Conservation (phyloP, 1,140 invertebrate genomes). For the Cheumatopsyche charites region DNA sequence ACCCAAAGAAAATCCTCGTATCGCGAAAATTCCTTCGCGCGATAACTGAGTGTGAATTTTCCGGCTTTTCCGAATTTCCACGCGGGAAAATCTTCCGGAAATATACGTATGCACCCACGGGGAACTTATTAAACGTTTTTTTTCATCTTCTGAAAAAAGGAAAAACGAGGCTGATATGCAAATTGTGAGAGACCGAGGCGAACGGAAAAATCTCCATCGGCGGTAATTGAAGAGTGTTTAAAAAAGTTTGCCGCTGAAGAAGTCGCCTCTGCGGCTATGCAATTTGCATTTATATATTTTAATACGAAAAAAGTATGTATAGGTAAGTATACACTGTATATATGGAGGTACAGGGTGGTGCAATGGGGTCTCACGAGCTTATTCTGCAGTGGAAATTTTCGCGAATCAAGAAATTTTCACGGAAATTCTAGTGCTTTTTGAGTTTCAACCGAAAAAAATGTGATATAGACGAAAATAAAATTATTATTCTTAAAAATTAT, state of each 20-base stretch:
- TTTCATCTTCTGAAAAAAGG: constrained; percentile 7
- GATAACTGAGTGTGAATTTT: constrained; percentile 3
- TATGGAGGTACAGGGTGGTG: too few relatives aligned
- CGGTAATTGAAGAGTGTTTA: constrained; percentile 49
- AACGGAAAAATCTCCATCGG: constrained; percentile 47
- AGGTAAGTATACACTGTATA: too few relatives aligned
- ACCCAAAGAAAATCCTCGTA: neutral
- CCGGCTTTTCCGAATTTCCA: constrained; percentile 2
- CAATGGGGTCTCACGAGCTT: too few relatives aligned
- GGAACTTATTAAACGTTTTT: constrained; percentile 47
- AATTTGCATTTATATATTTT: constrained; percentile 48
- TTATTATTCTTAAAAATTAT: too few relatives aligned
- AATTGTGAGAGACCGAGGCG: constrained; percentile 40
- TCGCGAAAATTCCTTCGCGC: neutral
- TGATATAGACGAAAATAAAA: too few relatives aligned
- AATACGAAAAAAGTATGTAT: constrained; percentile 32
- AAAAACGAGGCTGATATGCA: constrained; percentile 47
- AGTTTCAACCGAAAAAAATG: too few relatives aligned
- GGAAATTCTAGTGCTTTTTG: too few relatives aligned
- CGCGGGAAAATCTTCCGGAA: neutral
- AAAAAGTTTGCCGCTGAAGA: constrained; percentile 47
- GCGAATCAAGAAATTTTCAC: too few relatives aligned
- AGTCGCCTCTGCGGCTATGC: constrained; percentile 45
- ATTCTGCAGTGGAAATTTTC: too few relatives aligned
- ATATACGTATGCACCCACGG: constrained; percentile 16